Evolutionary conservation across 2,888 invertebrate species (phyloP).

Genomic region (Pyrocoelia pectoralis): DNA sequence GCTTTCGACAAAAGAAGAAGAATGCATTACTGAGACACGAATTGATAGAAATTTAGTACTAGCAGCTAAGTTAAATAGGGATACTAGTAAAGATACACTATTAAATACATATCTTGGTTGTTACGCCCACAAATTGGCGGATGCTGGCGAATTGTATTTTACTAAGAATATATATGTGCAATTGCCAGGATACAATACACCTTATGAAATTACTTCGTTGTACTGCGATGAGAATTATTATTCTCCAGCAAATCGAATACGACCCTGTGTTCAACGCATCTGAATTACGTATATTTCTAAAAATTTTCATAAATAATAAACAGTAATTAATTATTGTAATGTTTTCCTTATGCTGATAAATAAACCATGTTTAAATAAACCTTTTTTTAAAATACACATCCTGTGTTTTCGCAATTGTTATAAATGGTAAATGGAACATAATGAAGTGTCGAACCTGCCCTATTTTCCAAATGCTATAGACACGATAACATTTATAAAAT

Average conservation of each 20-base stretch:
- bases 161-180: slow-evolving; percentile 5
- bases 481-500: no score
- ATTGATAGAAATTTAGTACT: slow-evolving; percentile 10
- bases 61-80: neutral
- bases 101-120: slow-evolving; percentile 14
- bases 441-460: no score
- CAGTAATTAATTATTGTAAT: no score
- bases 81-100: neutral
- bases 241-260: neutral
- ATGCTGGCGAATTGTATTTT: slow-evolving; percentile 10
- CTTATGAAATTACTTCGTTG: slow-evolving; percentile 11
- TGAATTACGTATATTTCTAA: no score
- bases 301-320: no score
- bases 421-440: no score
- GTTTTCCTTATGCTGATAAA: no score
- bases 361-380: no score
- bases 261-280: slow-evolving; percentile 9
- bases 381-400: no score
- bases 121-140: slow-evolving; percentile 8
- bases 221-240: slow-evolving; percentile 14
- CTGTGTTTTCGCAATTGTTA: no score
- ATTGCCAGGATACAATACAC: slow-evolving; percentile 16
- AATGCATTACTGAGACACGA: slow-evolving; percentile 9
- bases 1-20: slow-evolving; percentile 11
- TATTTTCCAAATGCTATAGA: no score